Evolutionary conservation across 2,113 vertebrate genomes (phyloP).

Genomic region (Petromus typicus): DNA sequence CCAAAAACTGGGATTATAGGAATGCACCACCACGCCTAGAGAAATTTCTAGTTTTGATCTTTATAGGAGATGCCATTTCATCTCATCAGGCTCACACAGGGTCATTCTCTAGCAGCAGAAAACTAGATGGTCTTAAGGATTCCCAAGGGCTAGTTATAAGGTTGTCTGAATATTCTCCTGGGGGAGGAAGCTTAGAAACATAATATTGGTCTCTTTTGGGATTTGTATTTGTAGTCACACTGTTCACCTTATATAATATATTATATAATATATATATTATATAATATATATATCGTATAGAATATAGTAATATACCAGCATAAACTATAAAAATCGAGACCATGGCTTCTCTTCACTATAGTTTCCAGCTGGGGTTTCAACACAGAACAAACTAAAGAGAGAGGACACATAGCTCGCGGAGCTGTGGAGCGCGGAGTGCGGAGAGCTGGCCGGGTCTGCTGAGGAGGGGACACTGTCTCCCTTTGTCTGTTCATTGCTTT

Average conservation of each 20-base stretch:
- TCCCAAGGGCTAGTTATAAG: neutral
- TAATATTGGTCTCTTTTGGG: neutral
- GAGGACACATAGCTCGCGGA: neutral
- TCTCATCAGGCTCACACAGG: slow-evolving; percentile 23
- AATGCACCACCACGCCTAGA: neutral
- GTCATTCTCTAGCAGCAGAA: neutral
- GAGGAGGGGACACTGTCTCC: neutral
- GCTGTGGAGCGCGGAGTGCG: too few species aligned
- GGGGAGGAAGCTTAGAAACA: slow-evolving; percentile 28
- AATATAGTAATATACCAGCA: neutral
- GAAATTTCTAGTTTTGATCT: neutral
- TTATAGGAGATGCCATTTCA: neutral
- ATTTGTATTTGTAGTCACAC: neutral
- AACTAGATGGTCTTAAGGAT: slow-evolving; percentile 2
- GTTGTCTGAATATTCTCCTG: neutral
- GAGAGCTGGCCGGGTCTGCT: neutral
- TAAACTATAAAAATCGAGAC: neutral
- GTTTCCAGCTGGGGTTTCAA: neutral
- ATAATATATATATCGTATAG: too few species aligned
- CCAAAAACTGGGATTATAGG: neutral
- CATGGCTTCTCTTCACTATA: neutral
- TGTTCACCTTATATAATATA: neutral
- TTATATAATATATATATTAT: neutral
- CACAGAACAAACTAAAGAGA: neutral
- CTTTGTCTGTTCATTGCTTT: neutral